Evolutionary conservation across 2,797 vertebrate species (phyloP).

Genomic region (Neoniphon sammara): DNA sequence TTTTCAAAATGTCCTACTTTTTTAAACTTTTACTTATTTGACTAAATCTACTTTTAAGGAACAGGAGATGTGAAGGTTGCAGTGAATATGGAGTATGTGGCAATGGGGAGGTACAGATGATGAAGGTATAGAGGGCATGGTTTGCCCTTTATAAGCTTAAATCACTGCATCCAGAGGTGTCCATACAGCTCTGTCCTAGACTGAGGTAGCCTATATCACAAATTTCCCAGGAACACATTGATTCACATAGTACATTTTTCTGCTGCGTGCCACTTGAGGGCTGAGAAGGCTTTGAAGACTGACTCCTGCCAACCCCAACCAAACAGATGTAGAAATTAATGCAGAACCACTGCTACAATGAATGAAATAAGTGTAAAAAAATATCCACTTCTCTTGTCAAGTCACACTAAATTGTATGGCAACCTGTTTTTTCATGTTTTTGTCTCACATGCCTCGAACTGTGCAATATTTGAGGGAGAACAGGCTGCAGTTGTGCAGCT

Average conservation of each 20-base stretch:
- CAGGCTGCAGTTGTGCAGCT: conserved; percentile 5
- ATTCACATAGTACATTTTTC: background rate
- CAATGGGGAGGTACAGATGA: background rate
- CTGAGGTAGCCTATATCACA: background rate
- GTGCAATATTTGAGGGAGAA: background rate
- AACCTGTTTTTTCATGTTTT: background rate
- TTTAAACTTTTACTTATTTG: too few relatives aligned
- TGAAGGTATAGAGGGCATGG: background rate
- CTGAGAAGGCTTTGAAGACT: conserved; percentile 4
- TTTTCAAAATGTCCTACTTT: too few relatives aligned
- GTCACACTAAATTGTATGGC: background rate
- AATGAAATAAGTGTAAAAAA: background rate
- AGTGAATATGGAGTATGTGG: too few relatives aligned
- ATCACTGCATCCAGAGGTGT: background rate
- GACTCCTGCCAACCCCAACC: background rate
- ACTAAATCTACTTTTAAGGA: too few relatives aligned
- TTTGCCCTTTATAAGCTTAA: background rate
- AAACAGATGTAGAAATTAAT: background rate
- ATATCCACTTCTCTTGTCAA: background rate
- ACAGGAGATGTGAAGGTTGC: too few relatives aligned
- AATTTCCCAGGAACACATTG: background rate
- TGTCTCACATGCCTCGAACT: background rate
- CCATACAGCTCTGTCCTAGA: background rate
- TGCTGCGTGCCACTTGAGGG: background rate
- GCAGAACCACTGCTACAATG: background rate